Evolutionary conservation across 1,140 invertebrate genomes (phyloP), one percentile per base, ranked within the genome.

Genomic region (Venustaconcha ellipsiformis): DNA sequence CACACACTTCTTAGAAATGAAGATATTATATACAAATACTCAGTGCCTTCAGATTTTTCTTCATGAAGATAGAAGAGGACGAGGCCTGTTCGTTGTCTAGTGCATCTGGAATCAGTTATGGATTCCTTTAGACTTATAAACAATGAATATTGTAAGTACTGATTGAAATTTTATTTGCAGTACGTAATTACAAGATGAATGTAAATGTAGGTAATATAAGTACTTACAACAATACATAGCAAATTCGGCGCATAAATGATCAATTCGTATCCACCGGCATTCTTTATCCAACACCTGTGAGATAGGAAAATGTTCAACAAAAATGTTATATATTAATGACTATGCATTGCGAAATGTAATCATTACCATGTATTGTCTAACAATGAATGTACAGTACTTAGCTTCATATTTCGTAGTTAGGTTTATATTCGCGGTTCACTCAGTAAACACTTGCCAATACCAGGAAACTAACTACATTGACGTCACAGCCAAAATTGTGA

Each of bases 211-310:
- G 37, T 30, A 88, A n/a, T 17, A 2, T 37, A 30, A n/a, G 37
- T 30, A 88, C 90, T 89, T 86, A 92, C 92, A 72, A 92, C 67
- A 59, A 92, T 87, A 80, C 90, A 90, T 26, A 91, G 71, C 1
- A 92, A 78, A 73, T 91, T 91, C 8, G 92, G 91, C 13, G 87
- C 85, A 74, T 91, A 90, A 37, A 92, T 72, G 13, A 92, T 86
- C 92, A 91, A 92, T 78, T 92, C 92, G 67, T 83, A 90, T 6
- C 70, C 69, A 15, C 87, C 88, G 15, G 88, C 83, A 66, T 90
- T 90, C 0, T 86, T 72, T 3, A 90, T 87, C 91, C 92, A 92
- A 79, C 92, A 92, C n/a, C 89, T 89, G 76, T 48, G 11, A 48
- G 37, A 48, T 48, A 48, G 26, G 26, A 48, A 48, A 48, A 48